These are phyloP conservation scores for Smittia aterrima DNA, from an alignment of 2,888 invertebrate species.

Conservation along the genomic window DNA sequence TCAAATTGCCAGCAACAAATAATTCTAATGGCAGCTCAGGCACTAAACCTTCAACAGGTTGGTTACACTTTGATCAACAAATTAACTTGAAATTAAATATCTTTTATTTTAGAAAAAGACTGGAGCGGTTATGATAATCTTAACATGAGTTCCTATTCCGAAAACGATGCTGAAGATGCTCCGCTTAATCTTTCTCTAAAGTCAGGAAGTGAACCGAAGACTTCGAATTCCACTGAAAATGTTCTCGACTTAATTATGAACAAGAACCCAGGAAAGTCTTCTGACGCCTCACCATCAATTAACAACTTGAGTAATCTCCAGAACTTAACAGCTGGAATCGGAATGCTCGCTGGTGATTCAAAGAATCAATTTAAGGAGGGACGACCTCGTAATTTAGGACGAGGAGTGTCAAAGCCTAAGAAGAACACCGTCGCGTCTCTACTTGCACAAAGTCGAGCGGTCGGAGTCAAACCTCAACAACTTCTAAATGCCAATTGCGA, in stretches of 20 bases:
- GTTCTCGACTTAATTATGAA: background rate
- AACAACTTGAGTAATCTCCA: conserved; percentile 52
- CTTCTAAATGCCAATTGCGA: conserved; percentile 61
- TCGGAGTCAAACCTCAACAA: conserved; percentile 75
- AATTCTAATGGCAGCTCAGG: conserved; percentile 57
- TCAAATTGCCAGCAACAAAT: conserved; percentile 71
- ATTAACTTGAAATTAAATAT: background rate
- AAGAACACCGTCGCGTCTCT: conserved; percentile 89
- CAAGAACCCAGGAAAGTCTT: background rate
- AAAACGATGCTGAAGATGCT: conserved; percentile 63
- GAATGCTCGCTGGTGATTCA: conserved; percentile 40
- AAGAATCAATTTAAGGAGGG: conserved; percentile 62
- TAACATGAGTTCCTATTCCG: background rate
- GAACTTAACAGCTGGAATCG: conserved; percentile 52
- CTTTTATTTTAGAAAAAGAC: background rate
- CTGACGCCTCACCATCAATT: conserved; percentile 12
- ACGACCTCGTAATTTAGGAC: conserved; percentile 77
- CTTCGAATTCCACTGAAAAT: background rate
- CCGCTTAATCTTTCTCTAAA: conserved; percentile 83
- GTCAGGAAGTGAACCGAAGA: conserved; percentile 51
- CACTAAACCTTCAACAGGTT: conserved; percentile 41
- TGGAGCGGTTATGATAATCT: background rate
- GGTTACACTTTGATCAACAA: background rate
- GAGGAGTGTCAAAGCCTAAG: conserved; percentile 86
- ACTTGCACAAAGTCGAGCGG: conserved; percentile 79